Evolutionary conservation across 2,113 vertebrate genomes (phyloP).

Genomic region (Nothocercus nigrocapillus): DNA sequence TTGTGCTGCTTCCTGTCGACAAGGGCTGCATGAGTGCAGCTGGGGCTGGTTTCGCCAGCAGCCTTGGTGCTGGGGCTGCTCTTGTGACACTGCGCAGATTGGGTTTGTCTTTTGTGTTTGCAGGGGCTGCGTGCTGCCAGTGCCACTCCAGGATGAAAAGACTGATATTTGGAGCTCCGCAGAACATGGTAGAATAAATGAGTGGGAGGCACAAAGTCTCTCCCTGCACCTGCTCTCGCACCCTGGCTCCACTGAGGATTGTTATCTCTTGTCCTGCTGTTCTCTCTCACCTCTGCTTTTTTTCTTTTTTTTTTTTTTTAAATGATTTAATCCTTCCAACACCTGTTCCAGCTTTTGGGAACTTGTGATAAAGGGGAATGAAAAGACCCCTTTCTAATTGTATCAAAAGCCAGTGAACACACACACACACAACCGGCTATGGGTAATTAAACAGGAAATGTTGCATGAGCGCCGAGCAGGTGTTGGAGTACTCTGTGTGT

Average conservation of each 20-base stretch:
- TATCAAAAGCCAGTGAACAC: background rate
- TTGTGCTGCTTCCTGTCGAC: background rate
- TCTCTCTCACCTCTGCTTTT: background rate
- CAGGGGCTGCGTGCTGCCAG: background rate
- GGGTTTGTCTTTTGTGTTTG: conserved; percentile 48
- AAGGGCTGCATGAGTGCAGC: conserved; percentile 46
- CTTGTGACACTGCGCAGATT: conserved; percentile 1
- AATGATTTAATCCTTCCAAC: conserved; percentile 57
- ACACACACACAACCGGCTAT: background rate
- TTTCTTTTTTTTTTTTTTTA: too few relatives aligned
- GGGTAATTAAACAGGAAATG: conserved; percentile 17
- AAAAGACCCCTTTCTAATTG: conserved; percentile 35
- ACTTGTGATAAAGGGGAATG: conserved; percentile 40
- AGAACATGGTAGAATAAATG: conserved; percentile 24
- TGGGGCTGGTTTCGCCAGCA: conserved; percentile 24
- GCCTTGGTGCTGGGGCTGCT: background rate
- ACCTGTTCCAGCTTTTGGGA: conserved; percentile 58
- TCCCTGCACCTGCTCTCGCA: conserved; percentile 57
- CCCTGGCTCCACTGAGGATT: background rate
- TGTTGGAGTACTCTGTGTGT: background rate
- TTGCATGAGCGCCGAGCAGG: background rate
- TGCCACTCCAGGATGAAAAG: conserved; percentile 50
- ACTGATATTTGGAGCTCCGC: conserved; percentile 38
- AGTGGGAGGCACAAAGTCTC: background rate
- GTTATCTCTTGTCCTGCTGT: background rate